Conservation (phyloP, 2,888 invertebrate genomes). For the Xestia ashworthii region DNA sequence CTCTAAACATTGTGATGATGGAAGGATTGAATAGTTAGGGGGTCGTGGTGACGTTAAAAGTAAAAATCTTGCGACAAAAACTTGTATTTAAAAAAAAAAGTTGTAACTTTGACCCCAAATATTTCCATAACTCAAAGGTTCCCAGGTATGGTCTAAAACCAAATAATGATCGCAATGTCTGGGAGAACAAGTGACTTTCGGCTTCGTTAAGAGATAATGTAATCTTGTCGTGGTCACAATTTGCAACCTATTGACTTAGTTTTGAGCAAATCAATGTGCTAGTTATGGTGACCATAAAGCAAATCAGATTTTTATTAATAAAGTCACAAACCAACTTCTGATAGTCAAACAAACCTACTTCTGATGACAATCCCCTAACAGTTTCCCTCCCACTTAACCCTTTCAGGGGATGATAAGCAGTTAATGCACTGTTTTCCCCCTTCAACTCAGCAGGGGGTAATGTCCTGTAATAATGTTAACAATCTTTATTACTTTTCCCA, state of each 20-base stretch:
- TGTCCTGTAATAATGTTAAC: constrained; percentile 52
- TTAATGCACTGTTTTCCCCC: constrained; percentile 60
- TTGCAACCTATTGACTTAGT: not conserved
- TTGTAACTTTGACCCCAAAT: too few species aligned
- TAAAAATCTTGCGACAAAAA: too few species aligned
- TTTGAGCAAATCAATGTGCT: not conserved
- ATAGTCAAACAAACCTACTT: constrained; percentile 14
- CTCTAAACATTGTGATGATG: too few species aligned
- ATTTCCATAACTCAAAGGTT: too few species aligned
- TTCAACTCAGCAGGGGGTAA: constrained; percentile 47
- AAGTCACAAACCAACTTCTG: constrained; percentile 3
- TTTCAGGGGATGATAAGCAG: constrained; percentile 53
- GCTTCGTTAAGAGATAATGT: too few species aligned
- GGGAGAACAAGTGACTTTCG: too few species aligned
- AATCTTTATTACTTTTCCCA: constrained; percentile 51
- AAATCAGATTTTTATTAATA: not conserved
- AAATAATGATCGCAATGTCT: too few species aligned
- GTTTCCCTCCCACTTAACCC: constrained; percentile 53
- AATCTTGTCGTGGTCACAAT: not conserved
- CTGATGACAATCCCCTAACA: constrained; percentile 22
- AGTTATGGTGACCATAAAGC: not conserved
- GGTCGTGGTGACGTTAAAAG: too few species aligned
- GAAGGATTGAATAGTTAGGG: too few species aligned
- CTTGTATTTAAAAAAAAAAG: too few species aligned
- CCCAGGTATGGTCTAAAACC: too few species aligned